A percentile compares a stretch with the other conserved stretches of the same genome.
Evolutionary conservation across 1,140 invertebrate genomes (phyloP).

Genomic region (Sminthurides bifidus): DNA sequence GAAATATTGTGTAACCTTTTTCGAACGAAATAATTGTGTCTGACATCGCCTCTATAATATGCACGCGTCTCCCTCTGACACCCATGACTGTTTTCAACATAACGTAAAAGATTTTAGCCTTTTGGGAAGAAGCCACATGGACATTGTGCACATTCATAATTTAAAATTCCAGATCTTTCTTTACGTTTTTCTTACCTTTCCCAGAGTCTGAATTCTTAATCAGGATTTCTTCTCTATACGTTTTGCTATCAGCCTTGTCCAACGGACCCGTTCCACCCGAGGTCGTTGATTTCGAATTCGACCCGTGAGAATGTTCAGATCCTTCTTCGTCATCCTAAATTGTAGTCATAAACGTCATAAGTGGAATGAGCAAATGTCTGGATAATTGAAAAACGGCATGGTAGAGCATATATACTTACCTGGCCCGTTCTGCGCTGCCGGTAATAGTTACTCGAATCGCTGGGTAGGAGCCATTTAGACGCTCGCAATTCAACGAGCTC

Average conservation of each 20-base stretch:
- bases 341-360: not conserved
- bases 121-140: not conserved
- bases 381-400: not conserved
- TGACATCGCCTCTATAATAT: constrained; percentile 95
- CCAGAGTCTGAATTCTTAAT: constrained; percentile 87
- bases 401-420: constrained; percentile 15
- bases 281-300: not conserved
- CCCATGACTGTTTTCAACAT: constrained; percentile 69
- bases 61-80: constrained; percentile 90
- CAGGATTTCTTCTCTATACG: constrained; percentile 65
- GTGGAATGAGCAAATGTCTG: not conserved
- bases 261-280: not conserved
- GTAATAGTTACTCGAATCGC: constrained; percentile 29
- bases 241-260: constrained; percentile 10
- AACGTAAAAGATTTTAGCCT: not conserved
- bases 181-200: constrained; percentile 56
- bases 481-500: constrained; percentile 30
- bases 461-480: constrained; percentile 25
- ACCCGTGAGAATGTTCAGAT: not conserved
- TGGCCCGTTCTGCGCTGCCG: constrained; percentile 23
- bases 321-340: not conserved
- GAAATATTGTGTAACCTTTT: constrained; percentile 65
- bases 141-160: not conserved
- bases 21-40: constrained; percentile 96
- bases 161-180: not conserved